A percentile compares a stretch with the other conserved stretches of the same genome.
phyloP scores from a whole-genome alignment of 2,113 vertebrate species.

The Rynchops niger region DNA sequence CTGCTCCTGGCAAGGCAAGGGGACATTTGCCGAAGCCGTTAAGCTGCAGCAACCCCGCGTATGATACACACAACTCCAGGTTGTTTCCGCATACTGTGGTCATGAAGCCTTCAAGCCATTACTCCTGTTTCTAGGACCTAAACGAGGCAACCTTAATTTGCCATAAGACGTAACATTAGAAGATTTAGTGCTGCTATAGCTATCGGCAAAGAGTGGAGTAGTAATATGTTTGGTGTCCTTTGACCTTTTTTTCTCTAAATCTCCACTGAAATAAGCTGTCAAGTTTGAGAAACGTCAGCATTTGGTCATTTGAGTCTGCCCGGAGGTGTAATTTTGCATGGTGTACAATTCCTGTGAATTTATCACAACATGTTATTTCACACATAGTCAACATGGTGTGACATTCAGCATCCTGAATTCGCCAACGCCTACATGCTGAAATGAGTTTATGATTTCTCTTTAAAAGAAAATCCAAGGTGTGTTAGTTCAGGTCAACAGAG shows the following conservation, averaged over 20 bases:
- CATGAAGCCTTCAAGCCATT: background rate
- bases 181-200: slow-evolving; percentile 16
- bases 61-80: background rate
- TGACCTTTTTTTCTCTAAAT: slow-evolving; percentile 39
- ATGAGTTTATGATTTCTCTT: background rate
- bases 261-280: slow-evolving; percentile 57
- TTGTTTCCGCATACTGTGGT: background rate
- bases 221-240: slow-evolving; percentile 43
- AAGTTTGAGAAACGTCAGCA: slow-evolving; percentile 61
- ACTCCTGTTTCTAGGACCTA: background rate
- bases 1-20: background rate
- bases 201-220: background rate
- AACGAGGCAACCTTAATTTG: slow-evolving; percentile 2
- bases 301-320: slow-evolving; percentile 48
- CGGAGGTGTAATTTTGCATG: slow-evolving; percentile 40
- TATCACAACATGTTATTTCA: slow-evolving; percentile 43
- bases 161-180: background rate
- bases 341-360: slow-evolving; percentile 30
- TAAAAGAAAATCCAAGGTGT: background rate
- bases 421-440: background rate
- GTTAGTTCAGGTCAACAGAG: background rate
- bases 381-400: slow-evolving; percentile 27
- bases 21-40: background rate
- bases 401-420: slow-evolving; percentile 10
- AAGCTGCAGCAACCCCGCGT: rapidly evolving